Conservation (phyloP, 2,113 vertebrate species). For the Myrmophylax atrothorax region DNA sequence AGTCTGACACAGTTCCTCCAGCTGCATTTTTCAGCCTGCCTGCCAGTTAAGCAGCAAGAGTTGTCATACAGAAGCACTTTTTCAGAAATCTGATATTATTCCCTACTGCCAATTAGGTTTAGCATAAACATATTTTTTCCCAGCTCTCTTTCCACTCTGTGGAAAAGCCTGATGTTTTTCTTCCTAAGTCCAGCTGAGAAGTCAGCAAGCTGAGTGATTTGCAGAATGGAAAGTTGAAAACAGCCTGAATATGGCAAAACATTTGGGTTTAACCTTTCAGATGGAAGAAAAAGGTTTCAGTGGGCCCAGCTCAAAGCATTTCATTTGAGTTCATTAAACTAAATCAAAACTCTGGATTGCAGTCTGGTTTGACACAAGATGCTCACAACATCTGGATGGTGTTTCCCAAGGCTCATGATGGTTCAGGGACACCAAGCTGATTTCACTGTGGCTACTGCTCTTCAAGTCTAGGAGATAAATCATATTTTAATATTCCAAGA, state of each 20-base stretch:
- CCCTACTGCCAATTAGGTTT: conserved; percentile 1
- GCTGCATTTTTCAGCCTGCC: not conserved
- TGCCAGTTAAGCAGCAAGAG: not conserved
- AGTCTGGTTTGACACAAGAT: not conserved
- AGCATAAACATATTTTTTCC: not conserved
- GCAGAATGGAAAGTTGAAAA: not conserved
- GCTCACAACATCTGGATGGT: not conserved
- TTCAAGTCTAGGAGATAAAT: not conserved
- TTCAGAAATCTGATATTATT: conserved; percentile 6
- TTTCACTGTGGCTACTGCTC: not conserved
- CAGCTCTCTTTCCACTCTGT: not conserved
- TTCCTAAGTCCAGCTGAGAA: not conserved
- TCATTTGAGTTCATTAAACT: not conserved
- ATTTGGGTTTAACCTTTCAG: not conserved
- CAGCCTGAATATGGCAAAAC: not conserved
- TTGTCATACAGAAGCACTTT: not conserved
- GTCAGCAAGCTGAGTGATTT: not conserved
- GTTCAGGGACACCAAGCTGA: not conserved
- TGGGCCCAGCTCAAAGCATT: not conserved
- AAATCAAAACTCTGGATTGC: not conserved
- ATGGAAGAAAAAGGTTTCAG: not conserved
- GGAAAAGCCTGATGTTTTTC: conserved; percentile 3
- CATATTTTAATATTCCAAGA: not conserved
- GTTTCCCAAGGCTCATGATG: not conserved
- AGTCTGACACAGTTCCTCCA: not conserved